Conservation (phyloP, 1,140 invertebrate genomes). For the Araneus ventricosus region DNA sequence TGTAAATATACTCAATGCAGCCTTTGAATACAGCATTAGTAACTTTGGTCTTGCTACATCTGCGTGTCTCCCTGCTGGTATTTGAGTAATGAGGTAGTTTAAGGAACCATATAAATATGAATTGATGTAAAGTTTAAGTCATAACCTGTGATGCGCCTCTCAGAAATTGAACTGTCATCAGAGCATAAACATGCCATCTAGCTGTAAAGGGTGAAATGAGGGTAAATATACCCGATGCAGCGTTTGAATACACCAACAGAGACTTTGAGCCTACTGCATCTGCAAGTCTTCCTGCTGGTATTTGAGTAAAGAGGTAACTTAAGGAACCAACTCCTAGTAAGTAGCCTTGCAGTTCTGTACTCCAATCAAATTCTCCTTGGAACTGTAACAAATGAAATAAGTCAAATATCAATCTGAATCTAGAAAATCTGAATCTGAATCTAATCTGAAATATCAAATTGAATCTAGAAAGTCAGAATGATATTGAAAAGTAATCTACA, state of each 20-base stretch:
- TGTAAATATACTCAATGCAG: too few relatives aligned
- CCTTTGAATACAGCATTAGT: too few relatives aligned
- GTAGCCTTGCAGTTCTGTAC: constrained; percentile 10
- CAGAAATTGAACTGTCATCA: constrained; percentile 11
- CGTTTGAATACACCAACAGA: not conserved
- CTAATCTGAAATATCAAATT: too few relatives aligned
- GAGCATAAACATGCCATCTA: not conserved
- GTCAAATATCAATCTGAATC: too few relatives aligned
- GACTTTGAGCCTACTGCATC: not conserved
- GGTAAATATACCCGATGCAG: not conserved
- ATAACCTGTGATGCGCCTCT: constrained; percentile 43
- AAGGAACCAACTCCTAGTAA: not conserved
- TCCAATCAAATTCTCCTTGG: constrained; percentile 28
- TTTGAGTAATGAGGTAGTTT: too few relatives aligned
- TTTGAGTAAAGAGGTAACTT: not conserved
- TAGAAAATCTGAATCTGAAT: too few relatives aligned
- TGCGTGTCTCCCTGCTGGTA: too few relatives aligned
- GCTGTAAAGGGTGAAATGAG: not conserved
- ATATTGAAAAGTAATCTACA: too few relatives aligned
- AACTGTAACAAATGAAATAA: not conserved
- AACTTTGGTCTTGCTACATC: too few relatives aligned
- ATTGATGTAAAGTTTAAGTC: too few relatives aligned
- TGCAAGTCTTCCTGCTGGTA: not conserved
- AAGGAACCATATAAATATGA: too few relatives aligned
- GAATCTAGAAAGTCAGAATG: too few relatives aligned